Evolutionary conservation across 2,888 invertebrate species (phyloP).

Genomic region (Globia sparganii): DNA sequence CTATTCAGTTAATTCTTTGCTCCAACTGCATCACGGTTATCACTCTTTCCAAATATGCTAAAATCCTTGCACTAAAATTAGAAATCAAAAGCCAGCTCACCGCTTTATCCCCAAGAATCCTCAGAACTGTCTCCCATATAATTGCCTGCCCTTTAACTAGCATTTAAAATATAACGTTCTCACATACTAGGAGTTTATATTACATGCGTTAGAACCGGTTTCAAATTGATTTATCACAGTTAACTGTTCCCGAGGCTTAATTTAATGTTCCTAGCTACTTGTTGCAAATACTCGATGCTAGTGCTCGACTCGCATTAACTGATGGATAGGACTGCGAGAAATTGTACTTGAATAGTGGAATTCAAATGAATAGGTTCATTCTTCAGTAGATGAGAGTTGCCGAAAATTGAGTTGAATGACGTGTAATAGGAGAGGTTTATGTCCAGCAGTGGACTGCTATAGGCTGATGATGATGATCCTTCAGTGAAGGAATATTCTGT

Average conservation of each 20-base stretch:
- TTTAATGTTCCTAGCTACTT: constrained; percentile 61
- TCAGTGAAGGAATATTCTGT: no score
- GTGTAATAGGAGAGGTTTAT: no score
- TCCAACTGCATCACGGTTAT: background rate
- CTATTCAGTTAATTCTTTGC: background rate
- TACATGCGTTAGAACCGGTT: constrained; percentile 51
- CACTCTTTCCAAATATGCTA: background rate
- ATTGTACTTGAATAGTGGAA: background rate
- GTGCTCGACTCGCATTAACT: constrained; percentile 38
- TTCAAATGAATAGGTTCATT: background rate
- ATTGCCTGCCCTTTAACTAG: constrained; percentile 36
- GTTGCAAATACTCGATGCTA: constrained; percentile 56
- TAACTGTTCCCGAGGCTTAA: constrained; percentile 57
- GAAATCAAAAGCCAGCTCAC: background rate
- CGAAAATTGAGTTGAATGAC: no score
- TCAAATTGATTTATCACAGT: constrained; percentile 65
- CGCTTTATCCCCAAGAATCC: background rate
- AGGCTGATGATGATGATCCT: no score
- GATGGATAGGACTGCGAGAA: constrained; percentile 46
- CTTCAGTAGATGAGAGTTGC: background rate
- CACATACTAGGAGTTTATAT: constrained; percentile 48
- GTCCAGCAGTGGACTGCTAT: no score
- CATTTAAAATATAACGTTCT: constrained; percentile 52
- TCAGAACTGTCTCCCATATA: constrained; percentile 4
- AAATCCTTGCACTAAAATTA: background rate